Evolutionary conservation across 1,140 invertebrate genomes (phyloP), one percentile per base, ranked within the genome.

Genomic region (Caenorhabditis briggsae): DNA sequence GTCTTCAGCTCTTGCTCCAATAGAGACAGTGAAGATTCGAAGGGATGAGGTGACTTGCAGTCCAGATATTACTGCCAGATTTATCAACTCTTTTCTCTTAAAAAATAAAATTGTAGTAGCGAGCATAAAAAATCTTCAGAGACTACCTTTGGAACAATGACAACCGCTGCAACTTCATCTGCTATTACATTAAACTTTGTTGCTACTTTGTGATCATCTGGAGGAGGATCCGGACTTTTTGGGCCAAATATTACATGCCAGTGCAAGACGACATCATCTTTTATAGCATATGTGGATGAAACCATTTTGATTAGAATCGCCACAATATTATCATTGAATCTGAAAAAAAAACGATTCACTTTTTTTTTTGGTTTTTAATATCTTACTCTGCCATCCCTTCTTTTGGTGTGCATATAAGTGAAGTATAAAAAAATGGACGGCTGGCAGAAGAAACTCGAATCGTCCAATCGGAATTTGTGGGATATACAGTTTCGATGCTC

Each of bases 11-110:
- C 96, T 96, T 46, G 97, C 97, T 0, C 96, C 86, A 92, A 97
- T 96, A 50, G 96, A 97, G 2, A 98, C 96, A 88, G 97, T 96
- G 92, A 97, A 96, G 56, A 99, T 96, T 93, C 97, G 96, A 95
- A 99, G 96, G 6, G 96, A 96, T 89, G 97, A 96, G 3, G 96
- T 96, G 82, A 98, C 96, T 93, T 97, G 96, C 55, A 95, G 95
- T 0, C 97, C 97, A 0, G 97, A 98, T 89, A 99, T 94, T 83
- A 98, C 96, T 0, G 97, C 97, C 5, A 96, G 97, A 93, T 99
- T 99, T 92, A 99, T 94, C 14, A 86, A 23, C n/a, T 86, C 85
- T 58, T 48, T 86, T 70, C 56, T 82, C 85, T 86, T 50, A 43
- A 86, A 70, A 23, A 16, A 11, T 12, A 82, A 9, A 1, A 78